Conservation (phyloP, 1,140 invertebrate genomes). For the Sycophaga agraensis region DNA sequence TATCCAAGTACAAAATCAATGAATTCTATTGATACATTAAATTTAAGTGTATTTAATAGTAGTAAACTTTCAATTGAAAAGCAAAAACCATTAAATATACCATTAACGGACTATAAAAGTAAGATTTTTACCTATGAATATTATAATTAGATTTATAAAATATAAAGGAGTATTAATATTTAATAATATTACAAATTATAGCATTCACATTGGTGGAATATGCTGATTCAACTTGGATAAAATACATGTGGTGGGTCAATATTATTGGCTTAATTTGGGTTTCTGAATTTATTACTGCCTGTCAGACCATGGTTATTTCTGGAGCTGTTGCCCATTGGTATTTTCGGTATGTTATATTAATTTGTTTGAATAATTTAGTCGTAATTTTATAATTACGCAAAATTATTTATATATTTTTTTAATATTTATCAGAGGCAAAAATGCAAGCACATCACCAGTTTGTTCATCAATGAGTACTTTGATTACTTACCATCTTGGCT, state of each 20-base stretch:
- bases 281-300: constrained; percentile 87
- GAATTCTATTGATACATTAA: constrained; percentile 22
- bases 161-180: neutral
- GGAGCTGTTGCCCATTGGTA: constrained; percentile 89
- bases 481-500: constrained; percentile 85
- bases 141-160: neutral
- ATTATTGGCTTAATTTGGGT: constrained; percentile 86
- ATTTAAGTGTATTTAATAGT: constrained; percentile 18
- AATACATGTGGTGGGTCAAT: constrained; percentile 90
- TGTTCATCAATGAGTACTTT: constrained; percentile 74
- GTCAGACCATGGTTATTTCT: constrained; percentile 88
- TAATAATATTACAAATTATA: constrained; percentile 44
- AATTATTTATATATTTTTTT: neutral
- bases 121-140: constrained; percentile 6
- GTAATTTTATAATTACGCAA: neutral
- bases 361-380: neutral
- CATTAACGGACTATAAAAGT: constrained; percentile 33
- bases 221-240: constrained; percentile 71
- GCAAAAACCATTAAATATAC: constrained; percentile 17
- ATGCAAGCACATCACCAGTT: constrained; percentile 64
- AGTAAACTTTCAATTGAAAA: constrained; percentile 9
- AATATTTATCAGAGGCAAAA: constrained; percentile 60
- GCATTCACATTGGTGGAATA: constrained; percentile 70
- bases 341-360: constrained; percentile 65
- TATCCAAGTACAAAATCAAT: constrained; percentile 55